Percentiles rank a stretch among this genome's conserved stretches.
These are phyloP conservation scores for Drosophila pegasa DNA, from an alignment of 2,888 invertebrate species.

Conservation along the genomic window DNA sequence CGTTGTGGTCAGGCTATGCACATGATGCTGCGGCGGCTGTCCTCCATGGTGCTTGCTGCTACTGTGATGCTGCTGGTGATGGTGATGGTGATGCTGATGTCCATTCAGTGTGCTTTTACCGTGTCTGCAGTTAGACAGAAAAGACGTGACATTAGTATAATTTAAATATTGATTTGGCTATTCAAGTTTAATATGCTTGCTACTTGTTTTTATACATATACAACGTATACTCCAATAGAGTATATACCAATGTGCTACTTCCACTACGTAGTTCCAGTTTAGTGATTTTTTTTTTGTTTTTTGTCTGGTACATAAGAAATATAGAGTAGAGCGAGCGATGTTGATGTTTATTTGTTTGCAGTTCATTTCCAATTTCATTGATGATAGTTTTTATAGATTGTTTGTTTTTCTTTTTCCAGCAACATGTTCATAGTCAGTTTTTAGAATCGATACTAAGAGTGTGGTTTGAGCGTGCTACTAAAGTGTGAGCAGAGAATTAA, in stretches of 20 bases:
- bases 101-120: conserved; percentile 81
- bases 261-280: conserved; percentile 75
- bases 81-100: conserved; percentile 50
- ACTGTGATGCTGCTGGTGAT: conserved; percentile 21
- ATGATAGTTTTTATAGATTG: conserved; percentile 47
- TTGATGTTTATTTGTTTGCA: conserved; percentile 54
- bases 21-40: conserved; percentile 63
- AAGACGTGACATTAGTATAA: conserved; percentile 1
- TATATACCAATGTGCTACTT: conserved; percentile 62
- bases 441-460: conserved; percentile 58
- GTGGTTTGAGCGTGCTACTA: conserved; percentile 50
- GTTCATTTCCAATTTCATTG: conserved; percentile 68
- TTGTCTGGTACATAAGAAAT: conserved; percentile 50
- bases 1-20: conserved; percentile 68
- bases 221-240: conserved; percentile 43
- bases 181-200: conserved; percentile 55
- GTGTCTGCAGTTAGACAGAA: conserved; percentile 61
- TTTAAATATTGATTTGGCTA: not conserved
- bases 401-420: conserved; percentile 59
- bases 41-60: conserved; percentile 61
- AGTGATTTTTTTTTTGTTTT: conserved; percentile 50
- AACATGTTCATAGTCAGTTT: conserved; percentile 83
- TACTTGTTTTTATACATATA: conserved; percentile 52
- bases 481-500: conserved; percentile 35
- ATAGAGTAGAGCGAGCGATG: conserved; percentile 73